phyloP scores from a whole-genome alignment of 2,797 vertebrate species.

The Sorex maritimensis region DNA sequence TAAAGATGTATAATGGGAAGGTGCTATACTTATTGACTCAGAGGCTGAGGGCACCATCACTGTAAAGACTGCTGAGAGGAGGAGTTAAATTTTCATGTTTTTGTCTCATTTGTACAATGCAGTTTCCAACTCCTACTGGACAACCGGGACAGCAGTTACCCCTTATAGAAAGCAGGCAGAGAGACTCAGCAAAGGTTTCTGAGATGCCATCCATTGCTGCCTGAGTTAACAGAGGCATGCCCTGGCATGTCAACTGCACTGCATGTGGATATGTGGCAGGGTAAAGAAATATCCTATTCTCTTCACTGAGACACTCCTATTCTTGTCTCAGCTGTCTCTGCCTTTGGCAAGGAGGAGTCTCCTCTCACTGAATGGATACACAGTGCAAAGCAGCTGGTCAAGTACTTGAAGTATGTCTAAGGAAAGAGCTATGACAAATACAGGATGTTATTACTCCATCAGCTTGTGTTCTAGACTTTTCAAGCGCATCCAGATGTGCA shows the following conservation, averaged over 20 bases:
- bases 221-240: background rate
- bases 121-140: background rate
- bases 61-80: background rate
- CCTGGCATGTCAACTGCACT: background rate
- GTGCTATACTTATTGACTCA: background rate
- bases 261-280: too few species aligned
- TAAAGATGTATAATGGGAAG: background rate
- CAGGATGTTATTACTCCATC: conserved; percentile 39
- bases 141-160: too few species aligned
- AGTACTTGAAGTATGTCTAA: conserved; percentile 52
- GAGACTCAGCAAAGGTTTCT: background rate
- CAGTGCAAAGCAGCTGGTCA: background rate
- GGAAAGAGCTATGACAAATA: conserved; percentile 47
- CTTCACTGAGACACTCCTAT: background rate
- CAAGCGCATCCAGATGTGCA: conserved; percentile 32
- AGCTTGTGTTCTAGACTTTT: conserved; percentile 55
- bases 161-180: background rate
- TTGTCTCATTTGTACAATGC: background rate
- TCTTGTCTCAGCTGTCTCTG: background rate
- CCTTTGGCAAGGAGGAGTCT: background rate
- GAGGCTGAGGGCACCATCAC: background rate
- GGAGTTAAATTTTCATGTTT: background rate
- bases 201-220: background rate
- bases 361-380: background rate
- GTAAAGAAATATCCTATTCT: background rate